Percentiles rank a stretch among this genome's conserved stretches.
phyloP scores from a whole-genome alignment of 64 coral and sea anemone species.

The Acropora yongei region DNA sequence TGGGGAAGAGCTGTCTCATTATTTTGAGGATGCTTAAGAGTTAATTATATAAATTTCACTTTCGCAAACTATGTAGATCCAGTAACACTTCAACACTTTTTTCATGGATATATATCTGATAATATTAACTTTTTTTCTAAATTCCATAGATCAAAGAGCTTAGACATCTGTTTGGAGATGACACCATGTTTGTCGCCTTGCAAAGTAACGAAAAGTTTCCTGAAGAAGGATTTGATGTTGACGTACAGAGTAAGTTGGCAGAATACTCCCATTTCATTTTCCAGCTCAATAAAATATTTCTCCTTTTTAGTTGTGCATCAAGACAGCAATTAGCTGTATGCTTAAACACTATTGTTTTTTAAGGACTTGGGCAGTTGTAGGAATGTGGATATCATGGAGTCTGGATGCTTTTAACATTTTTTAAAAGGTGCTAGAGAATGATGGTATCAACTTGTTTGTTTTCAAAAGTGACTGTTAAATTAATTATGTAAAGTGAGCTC shows the following conservation, averaged over 20 bases:
- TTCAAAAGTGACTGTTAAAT: too few relatives aligned
- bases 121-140: not conserved
- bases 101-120: not conserved
- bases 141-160: constrained; percentile 74
- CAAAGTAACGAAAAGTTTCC: constrained; percentile 82
- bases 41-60: too few relatives aligned
- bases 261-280: not conserved
- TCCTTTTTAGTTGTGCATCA: not conserved
- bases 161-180: constrained; percentile 90
- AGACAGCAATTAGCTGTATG: not conserved
- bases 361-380: too few relatives aligned
- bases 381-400: too few relatives aligned
- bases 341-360: too few relatives aligned
- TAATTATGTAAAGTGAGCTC: too few relatives aligned
- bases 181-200: constrained; percentile 90
- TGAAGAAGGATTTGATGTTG: constrained; percentile 93
- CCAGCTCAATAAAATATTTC: not conserved
- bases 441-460: too few relatives aligned
- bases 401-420: too few relatives aligned
- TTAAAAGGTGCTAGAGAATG: too few relatives aligned
- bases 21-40: too few relatives aligned
- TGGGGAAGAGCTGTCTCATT: too few relatives aligned
- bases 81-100: not conserved
- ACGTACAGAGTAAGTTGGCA: constrained; percentile 89
- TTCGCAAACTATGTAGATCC: too few relatives aligned